Percentiles rank a stretch among this genome's conserved stretches.
Evolutionary conservation across 2,113 vertebrate genomes (phyloP).

Genomic region (Xiphias gladius): DNA sequence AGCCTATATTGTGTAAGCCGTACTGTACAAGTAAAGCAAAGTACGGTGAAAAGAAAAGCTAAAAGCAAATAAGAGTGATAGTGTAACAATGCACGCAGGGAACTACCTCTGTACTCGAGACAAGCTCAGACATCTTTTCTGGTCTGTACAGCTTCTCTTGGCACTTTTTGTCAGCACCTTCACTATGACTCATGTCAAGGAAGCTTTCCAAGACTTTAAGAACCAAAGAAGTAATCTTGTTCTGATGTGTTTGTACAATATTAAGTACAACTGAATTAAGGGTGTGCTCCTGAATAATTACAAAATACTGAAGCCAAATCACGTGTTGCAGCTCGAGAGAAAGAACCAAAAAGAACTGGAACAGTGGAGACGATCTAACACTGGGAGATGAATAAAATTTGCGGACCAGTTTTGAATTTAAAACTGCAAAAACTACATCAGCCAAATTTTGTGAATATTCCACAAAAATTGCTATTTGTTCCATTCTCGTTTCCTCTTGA

Average conservation of each 20-base stretch:
- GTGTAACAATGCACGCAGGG: not conserved
- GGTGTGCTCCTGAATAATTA: constrained; percentile 17
- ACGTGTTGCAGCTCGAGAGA: not conserved
- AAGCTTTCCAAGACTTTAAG: constrained; percentile 19
- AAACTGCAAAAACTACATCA: not conserved
- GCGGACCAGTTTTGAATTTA: not conserved
- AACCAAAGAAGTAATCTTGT: not conserved
- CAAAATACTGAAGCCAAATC: not conserved
- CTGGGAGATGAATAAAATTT: not conserved
- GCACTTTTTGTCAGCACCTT: constrained; percentile 24
- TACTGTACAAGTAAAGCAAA: constrained; percentile 7
- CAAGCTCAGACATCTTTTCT: constrained; percentile 53
- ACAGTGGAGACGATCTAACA: not conserved
- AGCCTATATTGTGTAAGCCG: not conserved
- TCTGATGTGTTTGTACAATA: not conserved
- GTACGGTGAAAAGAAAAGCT: not conserved
- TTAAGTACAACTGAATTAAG: not conserved
- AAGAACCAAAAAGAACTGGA: not conserved
- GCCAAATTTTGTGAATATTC: not conserved
- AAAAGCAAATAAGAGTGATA: constrained; percentile 5
- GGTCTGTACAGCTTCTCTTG: constrained; percentile 14
- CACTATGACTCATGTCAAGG: constrained; percentile 50
- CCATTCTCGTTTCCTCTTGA: not conserved
- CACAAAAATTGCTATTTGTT: not conserved
- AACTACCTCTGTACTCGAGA: constrained; percentile 10